Base-by-base conservation (phyloP, 2,888 invertebrate species). In the Stenchaetothrips biformis region DNA sequence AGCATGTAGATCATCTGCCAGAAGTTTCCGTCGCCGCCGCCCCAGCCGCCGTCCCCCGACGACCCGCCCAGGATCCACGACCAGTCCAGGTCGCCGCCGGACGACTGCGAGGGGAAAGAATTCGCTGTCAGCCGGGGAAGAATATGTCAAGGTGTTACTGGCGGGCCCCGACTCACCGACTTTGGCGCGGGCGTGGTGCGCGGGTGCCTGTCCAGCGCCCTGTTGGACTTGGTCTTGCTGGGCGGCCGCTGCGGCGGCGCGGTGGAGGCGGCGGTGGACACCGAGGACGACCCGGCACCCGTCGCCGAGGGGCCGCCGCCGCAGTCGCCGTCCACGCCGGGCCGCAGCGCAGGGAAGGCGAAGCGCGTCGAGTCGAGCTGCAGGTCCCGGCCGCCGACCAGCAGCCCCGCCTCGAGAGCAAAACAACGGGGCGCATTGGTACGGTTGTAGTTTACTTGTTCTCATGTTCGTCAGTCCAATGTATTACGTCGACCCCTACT, bases 351-450 rank as follows among this genome's bases (percentile, higher is more conserved):
- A 8, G 67, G 67, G 67, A 74, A 74, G 21, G 67, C 11, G 67
- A 74, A 74, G 67, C 67, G 67, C 25, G 67, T 11, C 67, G 67
- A 74, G 21, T 74, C 67, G 67, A 74, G 67, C 25, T 74, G 67
- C 25, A 74, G 67, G 67, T 74, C 67, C 67, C 25, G 21, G 67
- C 67, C 67, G 25, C 67, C 67, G 21, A 74, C 67, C 25, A 74
- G 25, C 67, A 74, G n/a, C 9, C 67, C 67, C 21, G 67, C 67
- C 67, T 74, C 2, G 37, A 37, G 4, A 37, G 4, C 37, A 37
- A 37, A 37, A 37, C 37, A 37, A n/a, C n/a, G n/a, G n/a, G n/a
- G n/a, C n/a, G n/a, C n/a, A n/a, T n/a, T n/a, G n/a, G n/a, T n/a
- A n/a, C n/a, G n/a, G n/a, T n/a, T n/a, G n/a, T n/a, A n/a, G n/a